Percentiles rank a stretch among this genome's conserved stretches.
Evolutionary conservation across 2,797 vertebrate species (phyloP).

Genomic region (Lophotriccus pileatus): DNA sequence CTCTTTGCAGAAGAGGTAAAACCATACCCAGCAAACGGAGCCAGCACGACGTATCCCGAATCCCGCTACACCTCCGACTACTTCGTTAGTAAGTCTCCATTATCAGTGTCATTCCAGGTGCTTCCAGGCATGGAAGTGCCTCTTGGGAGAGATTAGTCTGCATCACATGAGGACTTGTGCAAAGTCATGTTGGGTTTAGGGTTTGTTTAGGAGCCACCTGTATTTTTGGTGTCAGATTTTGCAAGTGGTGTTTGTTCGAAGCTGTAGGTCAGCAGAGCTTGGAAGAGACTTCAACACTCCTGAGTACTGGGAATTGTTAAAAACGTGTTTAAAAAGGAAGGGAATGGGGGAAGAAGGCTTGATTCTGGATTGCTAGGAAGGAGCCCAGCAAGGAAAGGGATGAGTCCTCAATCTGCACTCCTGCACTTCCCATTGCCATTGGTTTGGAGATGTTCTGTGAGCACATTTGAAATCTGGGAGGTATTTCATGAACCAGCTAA

Average conservation of each 20-base stretch:
- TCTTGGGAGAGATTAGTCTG: neutral
- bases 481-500: neutral
- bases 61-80: conserved; percentile 97
- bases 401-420: neutral
- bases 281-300: neutral
- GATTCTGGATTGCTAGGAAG: neutral
- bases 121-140: neutral
- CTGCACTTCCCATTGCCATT: neutral
- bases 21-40: conserved; percentile 90
- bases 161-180: neutral
- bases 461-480: neutral
- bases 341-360: neutral
- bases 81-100: conserved; percentile 95
- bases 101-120: neutral
- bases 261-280: neutral
- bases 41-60: conserved; percentile 89
- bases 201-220: neutral
- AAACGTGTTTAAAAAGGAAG: neutral
- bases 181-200: neutral
- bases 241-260: neutral
- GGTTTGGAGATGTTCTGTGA: neutral
- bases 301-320: neutral
- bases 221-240: neutral
- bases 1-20: conserved; percentile 89
- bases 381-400: neutral